Evolutionary conservation across 2,888 invertebrate species (phyloP).

Genomic region (Timandra comae): DNA sequence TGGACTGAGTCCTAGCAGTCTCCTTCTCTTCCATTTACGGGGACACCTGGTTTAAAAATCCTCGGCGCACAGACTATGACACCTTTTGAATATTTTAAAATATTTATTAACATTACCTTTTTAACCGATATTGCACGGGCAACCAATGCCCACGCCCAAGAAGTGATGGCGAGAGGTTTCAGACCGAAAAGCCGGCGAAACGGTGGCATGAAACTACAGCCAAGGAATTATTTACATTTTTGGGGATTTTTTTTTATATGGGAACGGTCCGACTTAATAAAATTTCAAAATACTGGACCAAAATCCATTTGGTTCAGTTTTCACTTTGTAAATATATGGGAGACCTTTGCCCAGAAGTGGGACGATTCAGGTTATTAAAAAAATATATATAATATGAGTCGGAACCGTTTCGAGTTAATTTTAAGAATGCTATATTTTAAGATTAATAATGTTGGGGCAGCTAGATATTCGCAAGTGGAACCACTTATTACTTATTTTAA

Average conservation of each 20-base stretch:
- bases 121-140: neutral
- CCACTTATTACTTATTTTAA: slow-evolving; percentile 2
- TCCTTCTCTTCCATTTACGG: neutral
- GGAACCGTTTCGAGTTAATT: slow-evolving; percentile 6
- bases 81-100: neutral
- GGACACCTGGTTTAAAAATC: neutral
- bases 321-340: no score
- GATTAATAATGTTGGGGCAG: neutral
- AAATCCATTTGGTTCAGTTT: neutral
- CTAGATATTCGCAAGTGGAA: neutral
- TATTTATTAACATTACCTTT: neutral
- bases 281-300: neutral
- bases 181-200: neutral
- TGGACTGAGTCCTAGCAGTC: no score
- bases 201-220: neutral
- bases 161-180: neutral
- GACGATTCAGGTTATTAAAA: no score
- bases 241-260: slow-evolving; percentile 4
- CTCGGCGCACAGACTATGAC: neutral
- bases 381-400: slow-evolving; percentile 5
- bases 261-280: neutral
- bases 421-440: slow-evolving; percentile 5
- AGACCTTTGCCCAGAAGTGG: no score
- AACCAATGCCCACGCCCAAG: neutral
- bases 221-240: neutral